Percentiles rank a stretch among this genome's conserved stretches.
Conservation (phyloP, 2,797 vertebrate species). For the Megaceryle alcyon region DNA sequence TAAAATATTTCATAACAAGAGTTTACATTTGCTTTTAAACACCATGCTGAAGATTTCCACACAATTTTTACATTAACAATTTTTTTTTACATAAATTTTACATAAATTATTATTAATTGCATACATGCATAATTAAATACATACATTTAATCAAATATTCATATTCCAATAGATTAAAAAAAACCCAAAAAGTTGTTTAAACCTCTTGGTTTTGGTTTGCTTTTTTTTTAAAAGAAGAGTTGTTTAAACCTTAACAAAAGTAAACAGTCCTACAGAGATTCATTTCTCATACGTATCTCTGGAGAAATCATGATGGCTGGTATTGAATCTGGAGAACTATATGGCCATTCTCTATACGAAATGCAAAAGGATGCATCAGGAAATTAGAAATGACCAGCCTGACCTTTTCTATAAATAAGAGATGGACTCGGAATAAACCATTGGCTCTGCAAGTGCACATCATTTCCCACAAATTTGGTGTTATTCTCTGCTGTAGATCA, state of each 20-base stretch:
- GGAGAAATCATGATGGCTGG: neutral
- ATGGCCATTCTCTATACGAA: neutral
- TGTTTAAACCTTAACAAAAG: neutral
- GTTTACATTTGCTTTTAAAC: neutral
- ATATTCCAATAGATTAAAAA: neutral
- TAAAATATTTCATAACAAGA: neutral
- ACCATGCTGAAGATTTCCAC: neutral
- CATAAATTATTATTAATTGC: too few species aligned
- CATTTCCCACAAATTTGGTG: slow-evolving; percentile 56
- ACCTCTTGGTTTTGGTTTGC: too few species aligned
- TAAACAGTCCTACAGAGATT: neutral
- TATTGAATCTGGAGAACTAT: neutral
- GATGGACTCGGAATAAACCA: slow-evolving; percentile 32
- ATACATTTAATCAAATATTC: neutral
- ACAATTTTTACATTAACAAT: neutral
- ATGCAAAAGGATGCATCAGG: slow-evolving; percentile 29
- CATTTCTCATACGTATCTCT: neutral
- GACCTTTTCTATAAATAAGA: slow-evolving; percentile 56
- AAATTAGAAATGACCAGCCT: slow-evolving; percentile 65
- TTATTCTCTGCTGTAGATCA: slow-evolving; percentile 36
- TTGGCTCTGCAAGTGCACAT: slow-evolving; percentile 39
- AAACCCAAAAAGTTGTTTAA: neutral
- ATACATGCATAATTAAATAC: too few species aligned
- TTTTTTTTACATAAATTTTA: too few species aligned
- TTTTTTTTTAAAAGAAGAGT: neutral